A percentile compares a stretch with the other conserved stretches of the same genome.
Evolutionary conservation across 37 sponge, comb jelly and placozoan genomes (phyloP).

Genomic region (Bolinopsis microptera): DNA sequence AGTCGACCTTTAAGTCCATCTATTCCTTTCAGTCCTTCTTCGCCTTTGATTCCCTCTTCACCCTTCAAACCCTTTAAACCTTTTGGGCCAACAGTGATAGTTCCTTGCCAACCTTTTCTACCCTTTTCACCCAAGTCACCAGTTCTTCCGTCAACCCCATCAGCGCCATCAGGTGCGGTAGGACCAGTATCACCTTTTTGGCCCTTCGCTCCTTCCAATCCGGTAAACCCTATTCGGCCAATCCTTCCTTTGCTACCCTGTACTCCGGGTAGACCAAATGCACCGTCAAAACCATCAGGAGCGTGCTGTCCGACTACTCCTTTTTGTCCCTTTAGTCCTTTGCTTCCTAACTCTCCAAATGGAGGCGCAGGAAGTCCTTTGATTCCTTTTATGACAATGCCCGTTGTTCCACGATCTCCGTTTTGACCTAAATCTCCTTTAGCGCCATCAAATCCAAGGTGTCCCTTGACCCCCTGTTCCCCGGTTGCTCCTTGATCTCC

Average conservation of each 20-base stretch:
- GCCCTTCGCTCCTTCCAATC: background rate
- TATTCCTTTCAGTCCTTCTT: background rate
- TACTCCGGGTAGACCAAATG: background rate
- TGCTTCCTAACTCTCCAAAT: background rate
- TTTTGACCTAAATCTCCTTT: slow-evolving; percentile 9
- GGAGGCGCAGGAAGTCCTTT: slow-evolving; percentile 14
- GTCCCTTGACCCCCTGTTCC: background rate
- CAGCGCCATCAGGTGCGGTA: background rate
- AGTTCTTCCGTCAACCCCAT: background rate
- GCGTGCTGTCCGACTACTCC: background rate
- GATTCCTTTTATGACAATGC: slow-evolving; percentile 20
- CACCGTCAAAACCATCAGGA: background rate
- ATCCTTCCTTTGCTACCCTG: slow-evolving; percentile 3
- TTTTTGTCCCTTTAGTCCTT: background rate
- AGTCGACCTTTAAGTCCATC: background rate
- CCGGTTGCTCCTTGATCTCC: slow-evolving; percentile 9
- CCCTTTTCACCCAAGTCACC: slow-evolving; percentile 25
- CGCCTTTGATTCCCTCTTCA: background rate
- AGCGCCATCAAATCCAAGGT: background rate
- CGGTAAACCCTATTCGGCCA: background rate
- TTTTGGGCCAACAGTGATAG: slow-evolving; percentile 24
- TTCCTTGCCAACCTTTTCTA: slow-evolving; percentile 23
- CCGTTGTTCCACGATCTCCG: background rate
- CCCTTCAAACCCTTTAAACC: background rate
- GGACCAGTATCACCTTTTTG: background rate